Percentiles rank a stretch among this genome's conserved stretches.
phyloP scores from a whole-genome alignment of 1,140 invertebrate genomes.

The Papilio helenus region DNA sequence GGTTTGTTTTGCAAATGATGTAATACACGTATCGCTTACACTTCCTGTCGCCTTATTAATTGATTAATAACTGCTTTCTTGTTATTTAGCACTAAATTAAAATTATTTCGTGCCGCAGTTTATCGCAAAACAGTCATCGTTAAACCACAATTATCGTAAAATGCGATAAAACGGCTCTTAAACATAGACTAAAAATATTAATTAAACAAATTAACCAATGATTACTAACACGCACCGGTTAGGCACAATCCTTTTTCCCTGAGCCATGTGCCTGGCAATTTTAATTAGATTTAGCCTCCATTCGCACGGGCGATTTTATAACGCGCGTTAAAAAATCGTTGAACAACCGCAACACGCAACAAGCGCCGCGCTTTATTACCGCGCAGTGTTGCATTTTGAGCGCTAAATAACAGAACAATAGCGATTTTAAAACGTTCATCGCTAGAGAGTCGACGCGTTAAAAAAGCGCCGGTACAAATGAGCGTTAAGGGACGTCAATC shows the following conservation, averaged over 20 bases:
- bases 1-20: slow-evolving; percentile 26
- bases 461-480: too few species aligned
- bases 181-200: neutral
- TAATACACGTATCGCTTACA: slow-evolving; percentile 23
- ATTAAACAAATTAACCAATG: neutral
- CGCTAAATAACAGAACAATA: too few species aligned
- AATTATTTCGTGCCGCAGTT: neutral
- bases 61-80: neutral
- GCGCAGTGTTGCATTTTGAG: too few species aligned
- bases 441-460: too few species aligned
- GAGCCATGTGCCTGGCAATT: slow-evolving; percentile 8
- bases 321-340: too few species aligned
- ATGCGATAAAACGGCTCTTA: neutral
- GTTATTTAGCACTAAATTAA: neutral
- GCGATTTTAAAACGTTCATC: too few species aligned
- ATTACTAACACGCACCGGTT: slow-evolving; percentile 28
- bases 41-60: slow-evolving; percentile 13
- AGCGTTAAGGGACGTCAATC: slow-evolving; percentile 27
- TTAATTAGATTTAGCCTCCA: slow-evolving; percentile 33
- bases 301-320: too few species aligned
- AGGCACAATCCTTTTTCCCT: slow-evolving; percentile 30
- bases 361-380: too few species aligned
- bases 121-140: neutral
- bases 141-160: neutral
- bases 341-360: too few species aligned